phyloP scores from a whole-genome alignment of 2,888 invertebrate genomes.

The Agonopterix subpropinquella region DNA sequence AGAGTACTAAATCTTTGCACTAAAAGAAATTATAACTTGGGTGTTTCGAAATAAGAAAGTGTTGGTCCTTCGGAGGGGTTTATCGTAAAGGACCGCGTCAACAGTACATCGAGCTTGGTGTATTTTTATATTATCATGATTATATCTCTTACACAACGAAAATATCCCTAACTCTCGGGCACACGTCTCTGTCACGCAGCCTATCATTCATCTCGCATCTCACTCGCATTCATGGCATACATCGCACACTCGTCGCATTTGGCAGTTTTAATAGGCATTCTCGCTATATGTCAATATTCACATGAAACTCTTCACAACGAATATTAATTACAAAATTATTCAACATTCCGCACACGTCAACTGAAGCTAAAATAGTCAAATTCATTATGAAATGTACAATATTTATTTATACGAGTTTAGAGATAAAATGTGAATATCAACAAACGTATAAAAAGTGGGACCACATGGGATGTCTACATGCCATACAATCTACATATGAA shows the following conservation, averaged over 20 bases:
- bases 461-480: conserved; percentile 55
- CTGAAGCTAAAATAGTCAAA: conserved; percentile 24
- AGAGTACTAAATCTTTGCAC: conserved; percentile 27
- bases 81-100: conserved; percentile 46
- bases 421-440: conserved; percentile 55
- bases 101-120: conserved; percentile 63
- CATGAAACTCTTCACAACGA: conserved; percentile 42
- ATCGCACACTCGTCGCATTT: conserved; percentile 47
- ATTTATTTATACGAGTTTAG: conserved; percentile 10
- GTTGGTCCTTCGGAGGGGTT: conserved; percentile 52
- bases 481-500: conserved; percentile 63
- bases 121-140: conserved; percentile 61
- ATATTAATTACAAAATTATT: conserved; percentile 30
- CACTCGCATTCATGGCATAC: conserved; percentile 9
- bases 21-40: conserved; percentile 25
- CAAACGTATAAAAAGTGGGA: conserved; percentile 42
- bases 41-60: conserved; percentile 36
- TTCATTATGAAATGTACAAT: conserved; percentile 20
- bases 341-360: conserved; percentile 8
- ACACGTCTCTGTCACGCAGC: conserved; percentile 15
- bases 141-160: conserved; percentile 62
- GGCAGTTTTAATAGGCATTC: conserved; percentile 65
- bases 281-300: conserved; percentile 57
- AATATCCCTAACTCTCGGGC: conserved; percentile 37
- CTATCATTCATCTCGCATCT: conserved; percentile 19